phyloP scores from a whole-genome alignment of 2,888 invertebrate species.

The Sylvicola cinctus region DNA sequence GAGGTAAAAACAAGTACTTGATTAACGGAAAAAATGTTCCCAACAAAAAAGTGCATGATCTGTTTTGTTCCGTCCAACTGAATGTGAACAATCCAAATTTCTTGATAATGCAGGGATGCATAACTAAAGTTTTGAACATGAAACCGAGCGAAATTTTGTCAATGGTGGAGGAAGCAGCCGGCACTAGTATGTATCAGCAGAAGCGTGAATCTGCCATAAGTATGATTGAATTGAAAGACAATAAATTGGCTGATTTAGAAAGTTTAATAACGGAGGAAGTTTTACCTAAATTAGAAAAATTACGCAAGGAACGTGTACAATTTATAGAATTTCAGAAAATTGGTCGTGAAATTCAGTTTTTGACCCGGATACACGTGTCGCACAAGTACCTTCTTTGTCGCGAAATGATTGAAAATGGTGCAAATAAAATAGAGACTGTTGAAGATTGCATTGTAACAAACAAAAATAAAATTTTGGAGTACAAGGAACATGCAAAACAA shows the following conservation, averaged over 20 bases:
- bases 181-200: slow-evolving; percentile 88
- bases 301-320: slow-evolving; percentile 65
- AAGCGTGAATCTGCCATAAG: slow-evolving; percentile 74
- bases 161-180: slow-evolving; percentile 98
- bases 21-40: slow-evolving; percentile 84
- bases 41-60: slow-evolving; percentile 76
- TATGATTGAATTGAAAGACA: slow-evolving; percentile 82
- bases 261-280: no score
- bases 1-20: slow-evolving; percentile 78
- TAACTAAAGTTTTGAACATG: slow-evolving; percentile 98
- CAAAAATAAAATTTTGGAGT: slow-evolving; percentile 29
- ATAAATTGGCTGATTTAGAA: slow-evolving; percentile 69
- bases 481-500: slow-evolving; percentile 29
- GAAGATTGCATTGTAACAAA: slow-evolving; percentile 35
- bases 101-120: slow-evolving; percentile 97
- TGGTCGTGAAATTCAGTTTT: slow-evolving; percentile 64
- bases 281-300: slow-evolving; percentile 66
- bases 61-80: slow-evolving; percentile 90
- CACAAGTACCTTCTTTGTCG: slow-evolving; percentile 26
- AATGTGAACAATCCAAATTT: slow-evolving; percentile 99
- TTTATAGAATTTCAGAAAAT: slow-evolving; percentile 77
- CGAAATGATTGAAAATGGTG: slow-evolving; percentile 29
- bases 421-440: slow-evolving; percentile 31
- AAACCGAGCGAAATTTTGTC: slow-evolving; percentile 89
- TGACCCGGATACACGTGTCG: slow-evolving; percentile 37